phyloP scores from a whole-genome alignment of 2,888 invertebrate species.

The Cephonodes hylas region DNA sequence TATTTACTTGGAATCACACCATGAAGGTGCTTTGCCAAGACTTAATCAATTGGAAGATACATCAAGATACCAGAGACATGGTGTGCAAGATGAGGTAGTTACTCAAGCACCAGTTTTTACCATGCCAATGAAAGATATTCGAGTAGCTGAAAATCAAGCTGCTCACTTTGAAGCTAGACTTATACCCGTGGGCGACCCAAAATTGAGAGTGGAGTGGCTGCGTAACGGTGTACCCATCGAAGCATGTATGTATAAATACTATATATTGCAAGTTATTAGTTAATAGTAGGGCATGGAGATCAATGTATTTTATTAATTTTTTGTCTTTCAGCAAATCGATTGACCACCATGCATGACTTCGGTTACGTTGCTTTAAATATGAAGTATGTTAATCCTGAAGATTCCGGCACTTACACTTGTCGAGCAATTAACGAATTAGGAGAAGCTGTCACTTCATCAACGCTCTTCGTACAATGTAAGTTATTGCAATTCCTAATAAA shows the following conservation, averaged over 20 bases:
- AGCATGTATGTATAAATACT: constrained; percentile 84
- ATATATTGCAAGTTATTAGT: too few species aligned
- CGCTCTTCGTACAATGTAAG: constrained; percentile 92
- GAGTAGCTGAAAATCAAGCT: constrained; percentile 93
- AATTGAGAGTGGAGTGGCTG: constrained; percentile 95
- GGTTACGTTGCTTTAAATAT: constrained; percentile 97
- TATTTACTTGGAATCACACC: constrained; percentile 92
- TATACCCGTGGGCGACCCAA: constrained; percentile 96
- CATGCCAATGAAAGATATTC: constrained; percentile 92
- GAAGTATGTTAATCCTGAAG: constrained; percentile 97
- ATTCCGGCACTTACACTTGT: constrained; percentile 98
- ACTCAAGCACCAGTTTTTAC: constrained; percentile 96
- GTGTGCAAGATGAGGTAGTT: constrained; percentile 88
- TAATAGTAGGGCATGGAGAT: background rate
- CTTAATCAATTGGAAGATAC: constrained; percentile 91
- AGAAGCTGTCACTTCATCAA: constrained; percentile 96
- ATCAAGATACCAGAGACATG: constrained; percentile 87
- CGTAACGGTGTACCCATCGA: constrained; percentile 94
- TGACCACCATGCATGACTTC: constrained; percentile 98
- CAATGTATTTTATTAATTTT: constrained; percentile 1
- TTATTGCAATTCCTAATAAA: constrained; percentile 23
- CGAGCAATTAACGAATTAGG: constrained; percentile 95
- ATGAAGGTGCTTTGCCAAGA: constrained; percentile 91
- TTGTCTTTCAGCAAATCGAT: constrained; percentile 86
- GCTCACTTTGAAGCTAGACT: constrained; percentile 96